These are phyloP conservation scores for Temnothorax nylanderi DNA, from an alignment of 1,140 invertebrate genomes.

Conservation along the genomic window DNA sequence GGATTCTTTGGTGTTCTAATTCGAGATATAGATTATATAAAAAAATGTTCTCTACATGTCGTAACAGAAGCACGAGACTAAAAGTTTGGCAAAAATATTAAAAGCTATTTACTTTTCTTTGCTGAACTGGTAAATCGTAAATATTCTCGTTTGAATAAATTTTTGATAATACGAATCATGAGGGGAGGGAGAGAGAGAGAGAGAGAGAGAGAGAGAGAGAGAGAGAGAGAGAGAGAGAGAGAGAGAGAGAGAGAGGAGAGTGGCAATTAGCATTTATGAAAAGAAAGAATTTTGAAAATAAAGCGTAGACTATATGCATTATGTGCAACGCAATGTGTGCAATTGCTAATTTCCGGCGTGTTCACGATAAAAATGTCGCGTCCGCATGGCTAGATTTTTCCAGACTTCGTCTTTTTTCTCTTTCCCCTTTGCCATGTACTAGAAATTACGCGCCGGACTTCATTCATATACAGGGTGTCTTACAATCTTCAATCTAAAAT, in stretches of 20 bases:
- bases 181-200: neutral
- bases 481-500: neutral
- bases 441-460: constrained; percentile 40
- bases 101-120: neutral
- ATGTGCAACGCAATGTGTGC: neutral
- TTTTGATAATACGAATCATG: neutral
- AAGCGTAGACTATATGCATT: neutral
- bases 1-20: neutral
- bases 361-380: constrained; percentile 18
- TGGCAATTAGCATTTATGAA: neutral
- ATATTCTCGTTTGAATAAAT: constrained; percentile 9
- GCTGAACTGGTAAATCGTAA: neutral
- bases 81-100: neutral
- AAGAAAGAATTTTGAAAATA: neutral
- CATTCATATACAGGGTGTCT: constrained; percentile 24
- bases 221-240: neutral
- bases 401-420: constrained; percentile 29
- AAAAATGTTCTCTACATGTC: neutral
- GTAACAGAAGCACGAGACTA: too few species aligned
- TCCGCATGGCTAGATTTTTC: constrained; percentile 50
- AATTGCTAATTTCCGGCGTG: constrained; percentile 44
- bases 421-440: neutral
- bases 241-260: neutral
- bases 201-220: too few species aligned
- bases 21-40: neutral